phyloP scores from a whole-genome alignment of 2,797 vertebrate species.

The Argyrosomus regius region DNA sequence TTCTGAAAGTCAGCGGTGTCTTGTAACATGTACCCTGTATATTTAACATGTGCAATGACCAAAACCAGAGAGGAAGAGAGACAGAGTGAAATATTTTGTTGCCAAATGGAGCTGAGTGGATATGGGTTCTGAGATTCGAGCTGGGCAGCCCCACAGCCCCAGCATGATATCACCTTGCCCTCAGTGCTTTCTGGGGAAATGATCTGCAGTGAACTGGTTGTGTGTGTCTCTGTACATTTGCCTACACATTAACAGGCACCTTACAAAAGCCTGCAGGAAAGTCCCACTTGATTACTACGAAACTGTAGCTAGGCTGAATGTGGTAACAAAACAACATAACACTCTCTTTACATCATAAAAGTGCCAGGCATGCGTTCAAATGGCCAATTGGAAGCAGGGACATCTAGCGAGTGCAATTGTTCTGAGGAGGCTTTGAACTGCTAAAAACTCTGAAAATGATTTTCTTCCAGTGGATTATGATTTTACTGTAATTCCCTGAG shows the following conservation, averaged over 20 bases:
- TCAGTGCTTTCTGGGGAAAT: conserved; percentile 69
- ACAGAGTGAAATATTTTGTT: conserved; percentile 55
- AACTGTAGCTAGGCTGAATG: conserved; percentile 80
- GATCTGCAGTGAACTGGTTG: conserved; percentile 67
- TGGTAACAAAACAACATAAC: conserved; percentile 80
- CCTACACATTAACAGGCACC: conserved; percentile 79
- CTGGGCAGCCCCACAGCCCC: conserved; percentile 65
- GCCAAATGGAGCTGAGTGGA: conserved; percentile 63
- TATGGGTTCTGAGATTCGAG: conserved; percentile 64
- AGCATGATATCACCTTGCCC: conserved; percentile 79
- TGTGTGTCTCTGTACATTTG: conserved; percentile 80
- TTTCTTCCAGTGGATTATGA: conserved; percentile 69
- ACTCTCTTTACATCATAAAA: conserved; percentile 77
- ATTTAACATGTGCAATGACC: conserved; percentile 67
- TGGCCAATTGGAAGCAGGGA: conserved; percentile 76
- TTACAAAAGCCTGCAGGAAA: conserved; percentile 74
- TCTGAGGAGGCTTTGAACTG: conserved; percentile 72
- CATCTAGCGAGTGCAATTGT: conserved; percentile 66
- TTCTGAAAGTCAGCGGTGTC: conserved; percentile 45
- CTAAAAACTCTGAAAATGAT: conserved; percentile 67
- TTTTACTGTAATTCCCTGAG: conserved; percentile 69
- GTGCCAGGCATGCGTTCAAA: conserved; percentile 76
- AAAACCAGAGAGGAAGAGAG: conserved; percentile 64
- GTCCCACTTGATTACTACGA: conserved; percentile 77
- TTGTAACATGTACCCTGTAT: conserved; percentile 56